phyloP scores from a whole-genome alignment of 2,113 vertebrate species.

The Oncorhynchus clarkii region DNA sequence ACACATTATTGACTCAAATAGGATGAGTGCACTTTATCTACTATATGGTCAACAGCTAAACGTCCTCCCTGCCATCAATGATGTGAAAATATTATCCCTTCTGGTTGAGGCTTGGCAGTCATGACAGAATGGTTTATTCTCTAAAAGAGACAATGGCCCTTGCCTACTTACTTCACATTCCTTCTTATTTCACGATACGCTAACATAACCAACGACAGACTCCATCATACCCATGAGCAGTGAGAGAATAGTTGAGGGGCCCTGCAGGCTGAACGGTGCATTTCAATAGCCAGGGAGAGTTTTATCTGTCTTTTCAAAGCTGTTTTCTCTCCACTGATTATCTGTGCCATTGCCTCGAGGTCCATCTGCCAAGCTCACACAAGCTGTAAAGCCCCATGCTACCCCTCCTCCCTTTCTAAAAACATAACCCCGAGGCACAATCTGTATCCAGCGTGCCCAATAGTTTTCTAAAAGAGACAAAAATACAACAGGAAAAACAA shows the following conservation, averaged over 20 bases:
- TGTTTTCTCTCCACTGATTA: conserved; percentile 3
- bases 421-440: neutral
- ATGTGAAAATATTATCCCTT: neutral
- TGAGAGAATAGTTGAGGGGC: neutral
- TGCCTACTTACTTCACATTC: neutral
- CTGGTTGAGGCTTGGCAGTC: no score
- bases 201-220: neutral
- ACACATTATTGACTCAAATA: neutral
- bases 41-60: neutral
- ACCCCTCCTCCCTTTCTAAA: neutral
- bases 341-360: conserved; percentile 1
- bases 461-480: neutral
- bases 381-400: neutral
- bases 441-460: neutral
- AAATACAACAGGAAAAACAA: neutral
- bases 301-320: neutral
- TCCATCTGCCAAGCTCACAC: conserved; percentile 6
- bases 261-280: neutral
- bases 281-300: neutral
- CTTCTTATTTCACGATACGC: neutral
- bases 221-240: neutral
- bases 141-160: neutral
- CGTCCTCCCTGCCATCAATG: neutral
- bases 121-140: no score
- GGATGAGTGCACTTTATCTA: no score